Percentiles rank a stretch among this genome's conserved stretches.
These are phyloP conservation scores for Salmo trutta DNA, from an alignment of 2,797 vertebrate species.

Conservation along the genomic window DNA sequence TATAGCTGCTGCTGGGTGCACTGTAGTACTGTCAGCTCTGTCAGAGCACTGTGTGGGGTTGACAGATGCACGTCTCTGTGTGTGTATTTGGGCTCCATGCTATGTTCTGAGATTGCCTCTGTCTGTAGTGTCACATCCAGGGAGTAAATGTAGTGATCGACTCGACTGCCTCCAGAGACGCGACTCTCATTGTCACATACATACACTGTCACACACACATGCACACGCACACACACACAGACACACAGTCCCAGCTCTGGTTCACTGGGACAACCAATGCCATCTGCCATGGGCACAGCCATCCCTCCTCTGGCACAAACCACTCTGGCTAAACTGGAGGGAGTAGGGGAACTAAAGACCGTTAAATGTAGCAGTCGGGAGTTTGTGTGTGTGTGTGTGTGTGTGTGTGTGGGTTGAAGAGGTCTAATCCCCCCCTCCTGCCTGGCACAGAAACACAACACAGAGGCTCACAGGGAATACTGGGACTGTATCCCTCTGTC, in stretches of 20 bases:
- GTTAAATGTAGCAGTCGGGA: constrained; percentile 33
- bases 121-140: constrained; percentile 20
- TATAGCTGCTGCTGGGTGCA: background rate
- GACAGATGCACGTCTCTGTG: background rate
- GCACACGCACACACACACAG: background rate
- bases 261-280: constrained; percentile 62
- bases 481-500: background rate
- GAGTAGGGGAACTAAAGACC: constrained; percentile 55
- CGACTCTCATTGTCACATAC: constrained; percentile 68
- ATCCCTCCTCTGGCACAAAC: constrained; percentile 63
- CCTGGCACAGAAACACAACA: constrained; percentile 21
- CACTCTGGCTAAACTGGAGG: constrained; percentile 56
- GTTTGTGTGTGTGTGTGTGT: background rate
- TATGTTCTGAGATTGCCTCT: background rate
- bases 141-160: constrained; percentile 73
- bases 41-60: background rate
- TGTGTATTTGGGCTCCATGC: background rate
- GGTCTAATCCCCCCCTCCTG: background rate
- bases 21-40: background rate
- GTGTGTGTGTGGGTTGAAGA: background rate
- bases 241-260: constrained; percentile 43
- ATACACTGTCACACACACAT: background rate
- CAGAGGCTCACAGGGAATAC: background rate
- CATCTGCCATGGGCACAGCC: constrained; percentile 71
- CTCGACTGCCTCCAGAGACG: constrained; percentile 71